A percentile compares a stretch with the other conserved stretches of the same genome.
phyloP scores from a whole-genome alignment of 2,113 vertebrate genomes.

The Cricetomys ansorgei region DNA sequence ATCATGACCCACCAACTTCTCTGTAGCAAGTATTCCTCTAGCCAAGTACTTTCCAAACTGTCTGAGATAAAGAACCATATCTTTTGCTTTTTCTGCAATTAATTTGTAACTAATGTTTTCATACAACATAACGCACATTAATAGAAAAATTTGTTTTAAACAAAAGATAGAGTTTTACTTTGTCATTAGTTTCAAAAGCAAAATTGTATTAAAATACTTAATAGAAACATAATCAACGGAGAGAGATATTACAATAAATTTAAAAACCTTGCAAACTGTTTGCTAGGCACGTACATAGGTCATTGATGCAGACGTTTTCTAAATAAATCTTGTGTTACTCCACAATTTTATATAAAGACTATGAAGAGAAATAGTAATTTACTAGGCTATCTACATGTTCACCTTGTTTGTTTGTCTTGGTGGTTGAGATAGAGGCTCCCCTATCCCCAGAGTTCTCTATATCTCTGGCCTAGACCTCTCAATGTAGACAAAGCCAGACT shows the following conservation, averaged over 20 bases:
- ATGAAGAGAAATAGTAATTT: neutral
- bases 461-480: neutral
- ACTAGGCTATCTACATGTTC: neutral
- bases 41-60: neutral
- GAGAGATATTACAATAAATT: neutral
- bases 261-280: neutral
- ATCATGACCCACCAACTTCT: neutral
- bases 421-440: neutral
- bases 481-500: too few species aligned
- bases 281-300: neutral
- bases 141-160: neutral
- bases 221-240: neutral
- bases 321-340: neutral
- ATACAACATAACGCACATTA: neutral
- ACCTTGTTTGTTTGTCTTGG: neutral
- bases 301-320: neutral
- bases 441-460: too few species aligned
- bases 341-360: neutral
- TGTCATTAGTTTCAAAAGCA: slow-evolving; percentile 4
- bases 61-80: neutral
- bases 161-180: neutral
- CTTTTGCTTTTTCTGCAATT: neutral
- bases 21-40: neutral
- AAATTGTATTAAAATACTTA: slow-evolving; percentile 9
- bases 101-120: neutral